Evolutionary conservation across 2,888 invertebrate genomes (phyloP), one percentile per base, ranked within the genome.

Genomic region (Congeria kusceri): DNA sequence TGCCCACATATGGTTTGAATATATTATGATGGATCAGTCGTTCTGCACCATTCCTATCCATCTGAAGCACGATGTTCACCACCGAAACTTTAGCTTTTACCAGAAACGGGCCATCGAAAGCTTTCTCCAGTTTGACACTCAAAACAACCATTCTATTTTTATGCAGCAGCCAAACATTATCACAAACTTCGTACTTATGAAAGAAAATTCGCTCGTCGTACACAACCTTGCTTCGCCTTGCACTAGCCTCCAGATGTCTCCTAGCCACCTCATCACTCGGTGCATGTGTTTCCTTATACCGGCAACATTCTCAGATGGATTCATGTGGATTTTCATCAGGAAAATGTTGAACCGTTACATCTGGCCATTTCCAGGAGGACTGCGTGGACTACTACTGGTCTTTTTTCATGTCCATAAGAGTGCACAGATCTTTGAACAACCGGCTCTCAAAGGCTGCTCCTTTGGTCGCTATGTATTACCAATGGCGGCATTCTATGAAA

Each of bases 371-470:
- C 11, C 39, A 5, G 1, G 3, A 11, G 39, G 39, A 9, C 15
- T 39, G 9, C 39, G 39, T 39, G 39, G 4, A 11, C 39, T 39
- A 9, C 32, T 32, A 32, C 32, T 4, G 5, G 32, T 32, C 32
- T n/a, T 32, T 32, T 9, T 69, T 20, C 18, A 81, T 64, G n/a
- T 70, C 67, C 18, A 73, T 44, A 11, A 68, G 13, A 15, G 46
- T 57, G 49, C 77, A 77, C 9, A 68, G 46, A 20, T 68, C 63
- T 58, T 63, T 44, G 32, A 77, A 73, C 15, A 73, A 5, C 27
- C 32, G 47, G 23, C 63, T 68, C 47, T 77, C 74, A 59, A 64
- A 81, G 25, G 71, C 73, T 3, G 57, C 18, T 1, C 67, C 67
- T n/a, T 25, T 58, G 64, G 27, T 64, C 71, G 23, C 39, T 63